Conservation (phyloP, 1,140 invertebrate species). For the Papilio polyxenes region DNA sequence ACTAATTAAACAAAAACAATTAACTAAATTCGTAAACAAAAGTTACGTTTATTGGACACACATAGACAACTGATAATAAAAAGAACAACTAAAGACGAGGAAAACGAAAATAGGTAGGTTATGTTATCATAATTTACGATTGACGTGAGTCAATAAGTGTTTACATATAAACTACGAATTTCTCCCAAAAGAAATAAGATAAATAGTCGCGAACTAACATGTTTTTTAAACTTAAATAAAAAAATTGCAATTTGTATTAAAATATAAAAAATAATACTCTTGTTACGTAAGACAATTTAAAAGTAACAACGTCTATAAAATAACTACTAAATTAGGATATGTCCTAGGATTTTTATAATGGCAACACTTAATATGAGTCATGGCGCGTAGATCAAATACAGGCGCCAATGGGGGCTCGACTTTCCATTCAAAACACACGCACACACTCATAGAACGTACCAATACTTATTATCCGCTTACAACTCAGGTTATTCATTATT, state of each 20-base stretch:
- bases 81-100: background rate
- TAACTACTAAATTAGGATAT: background rate
- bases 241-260: background rate
- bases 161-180: background rate
- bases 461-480: too few relatives aligned
- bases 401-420: background rate
- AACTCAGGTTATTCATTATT: too few relatives aligned
- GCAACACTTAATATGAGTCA: background rate
- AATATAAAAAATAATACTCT: background rate
- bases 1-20: constrained; percentile 1
- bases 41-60: background rate
- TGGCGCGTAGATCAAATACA: background rate
- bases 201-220: background rate
- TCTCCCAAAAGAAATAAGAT: background rate
- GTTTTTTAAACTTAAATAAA: background rate
- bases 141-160: background rate
- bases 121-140: background rate
- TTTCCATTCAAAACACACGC: background rate
- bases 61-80: constrained; percentile 11
- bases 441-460: background rate
- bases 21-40: background rate
- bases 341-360: background rate
- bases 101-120: background rate
- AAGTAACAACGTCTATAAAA: background rate
- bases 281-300: background rate